A percentile compares a stretch with the other conserved stretches of the same genome.
Evolutionary conservation across 1,140 invertebrate genomes (phyloP).

Genomic region (Rhyzopertha dominica): DNA sequence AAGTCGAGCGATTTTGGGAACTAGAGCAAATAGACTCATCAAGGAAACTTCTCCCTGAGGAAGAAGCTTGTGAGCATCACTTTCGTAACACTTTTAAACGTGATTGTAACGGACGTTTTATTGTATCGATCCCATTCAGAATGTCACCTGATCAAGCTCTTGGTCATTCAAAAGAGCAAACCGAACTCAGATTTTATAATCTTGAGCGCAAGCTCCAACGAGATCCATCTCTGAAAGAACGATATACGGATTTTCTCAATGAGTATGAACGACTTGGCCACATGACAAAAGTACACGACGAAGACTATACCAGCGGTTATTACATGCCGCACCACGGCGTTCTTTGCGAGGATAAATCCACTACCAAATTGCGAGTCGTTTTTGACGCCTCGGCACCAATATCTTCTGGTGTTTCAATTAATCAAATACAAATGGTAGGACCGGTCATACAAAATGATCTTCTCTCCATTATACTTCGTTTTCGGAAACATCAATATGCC

Average conservation of each 20-base stretch:
- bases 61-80: conserved; percentile 22
- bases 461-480: no score
- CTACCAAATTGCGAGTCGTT: background rate
- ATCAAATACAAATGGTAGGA: conserved; percentile 32
- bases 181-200: conserved; percentile 14
- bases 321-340: conserved; percentile 4
- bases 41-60: conserved; percentile 6
- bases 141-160: conserved; percentile 3
- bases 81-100: conserved; percentile 15
- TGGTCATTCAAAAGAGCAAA: conserved; percentile 16
- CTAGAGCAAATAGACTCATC: conserved; percentile 14
- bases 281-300: conserved; percentile 2
- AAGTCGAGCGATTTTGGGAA: conserved; percentile 22
- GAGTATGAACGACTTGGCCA: conserved; percentile 19
- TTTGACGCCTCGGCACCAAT: conserved; percentile 1
- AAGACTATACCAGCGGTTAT: background rate
- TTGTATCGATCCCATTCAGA: conserved; percentile 23
- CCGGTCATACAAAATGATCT: conserved; percentile 40
- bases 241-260: conserved; percentile 18
- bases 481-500: background rate
- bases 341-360: conserved; percentile 1
- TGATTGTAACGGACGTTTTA: conserved; percentile 16
- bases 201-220: conserved; percentile 12
- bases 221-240: conserved; percentile 14
- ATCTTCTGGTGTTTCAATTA: conserved; percentile 12